Conservation (phyloP, 2,797 vertebrate species). For the Eutrigla gurnardus region DNA sequence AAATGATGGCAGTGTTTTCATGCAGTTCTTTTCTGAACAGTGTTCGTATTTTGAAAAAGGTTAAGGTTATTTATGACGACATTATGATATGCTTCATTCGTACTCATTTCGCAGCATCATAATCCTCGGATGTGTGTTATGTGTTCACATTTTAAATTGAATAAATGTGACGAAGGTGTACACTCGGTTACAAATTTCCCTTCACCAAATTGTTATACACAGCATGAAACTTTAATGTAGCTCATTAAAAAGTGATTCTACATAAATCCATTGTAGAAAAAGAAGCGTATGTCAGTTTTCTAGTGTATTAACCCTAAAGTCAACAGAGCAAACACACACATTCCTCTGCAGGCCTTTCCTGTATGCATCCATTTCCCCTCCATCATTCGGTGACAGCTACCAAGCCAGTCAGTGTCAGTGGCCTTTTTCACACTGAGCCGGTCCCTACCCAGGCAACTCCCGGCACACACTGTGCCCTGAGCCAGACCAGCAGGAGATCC, state of each 20-base stretch:
- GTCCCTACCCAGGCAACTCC: slow-evolving; percentile 70
- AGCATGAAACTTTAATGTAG: background rate
- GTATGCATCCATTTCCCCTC: slow-evolving; percentile 29
- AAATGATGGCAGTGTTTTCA: background rate
- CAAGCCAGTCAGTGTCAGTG: slow-evolving; percentile 64
- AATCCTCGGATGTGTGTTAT: background rate
- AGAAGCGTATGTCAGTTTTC: background rate
- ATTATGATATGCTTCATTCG: background rate
- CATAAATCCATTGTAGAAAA: background rate
- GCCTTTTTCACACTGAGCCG: slow-evolving; percentile 71
- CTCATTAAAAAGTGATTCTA: background rate
- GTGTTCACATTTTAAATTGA: background rate
- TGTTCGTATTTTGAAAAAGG: background rate
- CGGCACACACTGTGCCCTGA: slow-evolving; percentile 62
- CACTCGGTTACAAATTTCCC: background rate
- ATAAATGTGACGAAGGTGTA: background rate
- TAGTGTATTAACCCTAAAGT: background rate
- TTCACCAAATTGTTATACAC: background rate
- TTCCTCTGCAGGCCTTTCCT: slow-evolving; percentile 21
- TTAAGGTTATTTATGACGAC: background rate
- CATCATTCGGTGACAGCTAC: slow-evolving; percentile 45
- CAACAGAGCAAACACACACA: slow-evolving; percentile 11
- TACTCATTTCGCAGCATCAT: slow-evolving; percentile 4
- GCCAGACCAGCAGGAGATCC: slow-evolving; percentile 83
- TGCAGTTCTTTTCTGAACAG: background rate